Evolutionary conservation across 2,888 invertebrate genomes (phyloP).

Genomic region (Athripsodes cinereus): DNA sequence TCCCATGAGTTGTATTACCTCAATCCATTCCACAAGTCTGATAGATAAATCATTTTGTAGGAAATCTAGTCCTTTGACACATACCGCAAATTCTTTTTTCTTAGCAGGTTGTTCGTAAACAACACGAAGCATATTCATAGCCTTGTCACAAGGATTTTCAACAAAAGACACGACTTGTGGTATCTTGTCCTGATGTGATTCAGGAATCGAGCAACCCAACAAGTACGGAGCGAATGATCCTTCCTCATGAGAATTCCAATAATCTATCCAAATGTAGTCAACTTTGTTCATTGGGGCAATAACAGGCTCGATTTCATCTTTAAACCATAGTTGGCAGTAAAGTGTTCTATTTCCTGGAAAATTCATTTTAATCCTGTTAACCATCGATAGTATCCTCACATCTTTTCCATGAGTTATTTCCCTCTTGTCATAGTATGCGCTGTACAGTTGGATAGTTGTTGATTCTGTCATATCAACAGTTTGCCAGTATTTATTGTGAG

Average conservation of each 20-base stretch:
- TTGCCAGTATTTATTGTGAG: slow-evolving; percentile 9
- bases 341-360: slow-evolving; percentile 51
- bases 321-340: slow-evolving; percentile 87
- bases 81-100: slow-evolving; percentile 80
- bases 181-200: slow-evolving; percentile 63
- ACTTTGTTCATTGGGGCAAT: slow-evolving; percentile 79
- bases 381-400: slow-evolving; percentile 80
- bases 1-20: slow-evolving; percentile 72
- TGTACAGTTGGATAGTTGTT: slow-evolving; percentile 7
- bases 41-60: slow-evolving; percentile 77
- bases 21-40: slow-evolving; percentile 90
- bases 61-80: slow-evolving; percentile 91
- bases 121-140: slow-evolving; percentile 76
- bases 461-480: not conserved
- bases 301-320: slow-evolving; percentile 72
- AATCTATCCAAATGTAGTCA: slow-evolving; percentile 89
- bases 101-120: slow-evolving; percentile 70
- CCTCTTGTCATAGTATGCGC: slow-evolving; percentile 59
- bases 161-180: slow-evolving; percentile 83
- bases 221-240: slow-evolving; percentile 87
- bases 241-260: slow-evolving; percentile 91
- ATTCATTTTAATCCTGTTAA: slow-evolving; percentile 79
- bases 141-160: slow-evolving; percentile 75
- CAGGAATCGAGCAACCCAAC: slow-evolving; percentile 80
- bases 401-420: slow-evolving; percentile 74